Percentiles rank a stretch among this genome's conserved stretches.
phyloP scores from a whole-genome alignment of 2,797 vertebrate genomes.

The Manis javanica region DNA sequence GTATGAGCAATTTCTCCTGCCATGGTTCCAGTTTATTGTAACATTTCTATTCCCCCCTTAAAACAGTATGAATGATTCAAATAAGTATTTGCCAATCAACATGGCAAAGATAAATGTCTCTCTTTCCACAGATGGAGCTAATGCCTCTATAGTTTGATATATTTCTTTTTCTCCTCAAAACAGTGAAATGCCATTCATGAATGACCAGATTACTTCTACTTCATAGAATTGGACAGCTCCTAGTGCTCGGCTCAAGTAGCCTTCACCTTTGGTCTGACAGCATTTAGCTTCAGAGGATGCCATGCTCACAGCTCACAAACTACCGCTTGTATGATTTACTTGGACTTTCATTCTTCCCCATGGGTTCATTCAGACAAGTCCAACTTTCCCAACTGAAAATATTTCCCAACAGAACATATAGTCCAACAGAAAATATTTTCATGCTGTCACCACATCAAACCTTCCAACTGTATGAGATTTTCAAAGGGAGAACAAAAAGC shows the following conservation, averaged over 20 bases:
- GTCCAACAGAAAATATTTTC: slow-evolving; percentile 45
- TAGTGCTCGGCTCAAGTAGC: background rate
- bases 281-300: background rate
- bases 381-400: background rate
- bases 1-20: background rate
- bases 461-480: slow-evolving; percentile 38
- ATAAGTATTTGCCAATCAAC: background rate
- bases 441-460: background rate
- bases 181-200: background rate
- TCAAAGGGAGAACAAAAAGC: background rate
- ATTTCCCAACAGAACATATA: background rate
- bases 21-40: background rate
- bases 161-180: background rate
- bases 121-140: background rate
- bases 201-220: background rate
- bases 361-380: background rate
- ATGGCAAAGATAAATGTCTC: background rate
- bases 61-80: background rate
- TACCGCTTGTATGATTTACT: background rate
- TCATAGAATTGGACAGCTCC: background rate
- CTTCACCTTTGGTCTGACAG: background rate
- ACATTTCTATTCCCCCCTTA: background rate
- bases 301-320: background rate
- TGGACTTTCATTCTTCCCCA: background rate
- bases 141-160: background rate